Evolutionary conservation across 2,888 invertebrate genomes (phyloP).

Genomic region (Reticulitermes lucifugus): DNA sequence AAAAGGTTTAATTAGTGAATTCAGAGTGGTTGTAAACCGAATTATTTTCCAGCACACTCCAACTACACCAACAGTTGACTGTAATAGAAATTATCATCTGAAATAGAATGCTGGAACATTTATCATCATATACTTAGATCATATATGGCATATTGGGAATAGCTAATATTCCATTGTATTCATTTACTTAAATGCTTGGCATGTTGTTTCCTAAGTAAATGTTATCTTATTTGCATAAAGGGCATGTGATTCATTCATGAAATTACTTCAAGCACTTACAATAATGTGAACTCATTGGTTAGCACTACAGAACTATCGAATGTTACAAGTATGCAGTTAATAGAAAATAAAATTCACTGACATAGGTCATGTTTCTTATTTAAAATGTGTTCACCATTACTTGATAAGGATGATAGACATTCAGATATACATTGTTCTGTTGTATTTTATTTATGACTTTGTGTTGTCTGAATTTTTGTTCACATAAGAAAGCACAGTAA

Average conservation of each 20-base stretch:
- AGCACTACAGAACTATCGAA: not conserved
- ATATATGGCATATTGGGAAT: not conserved
- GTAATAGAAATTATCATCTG: not conserved
- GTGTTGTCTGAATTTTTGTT: not conserved
- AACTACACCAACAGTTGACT: not conserved
- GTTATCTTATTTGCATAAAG: not conserved
- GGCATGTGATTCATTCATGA: constrained; percentile 29
- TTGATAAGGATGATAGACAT: not conserved
- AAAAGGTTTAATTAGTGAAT: not conserved
- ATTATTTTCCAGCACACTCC: constrained; percentile 19
- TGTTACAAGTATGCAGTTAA: not conserved
- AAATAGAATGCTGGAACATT: not conserved
- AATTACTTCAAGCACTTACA: constrained; percentile 42
- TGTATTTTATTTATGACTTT: not conserved
- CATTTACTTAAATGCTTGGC: constrained; percentile 32
- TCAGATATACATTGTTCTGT: not conserved
- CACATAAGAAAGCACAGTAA: not conserved
- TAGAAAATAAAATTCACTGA: not conserved
- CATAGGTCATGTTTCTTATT: not conserved
- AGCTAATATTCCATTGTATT: constrained; percentile 2
- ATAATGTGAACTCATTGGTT: constrained; percentile 30
- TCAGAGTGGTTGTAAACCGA: not conserved
- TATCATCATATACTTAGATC: not conserved
- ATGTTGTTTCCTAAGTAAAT: constrained; percentile 6
- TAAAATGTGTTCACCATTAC: not conserved